Conservation (phyloP, 2,888 invertebrate genomes). For the Scaeva pyrastri region DNA sequence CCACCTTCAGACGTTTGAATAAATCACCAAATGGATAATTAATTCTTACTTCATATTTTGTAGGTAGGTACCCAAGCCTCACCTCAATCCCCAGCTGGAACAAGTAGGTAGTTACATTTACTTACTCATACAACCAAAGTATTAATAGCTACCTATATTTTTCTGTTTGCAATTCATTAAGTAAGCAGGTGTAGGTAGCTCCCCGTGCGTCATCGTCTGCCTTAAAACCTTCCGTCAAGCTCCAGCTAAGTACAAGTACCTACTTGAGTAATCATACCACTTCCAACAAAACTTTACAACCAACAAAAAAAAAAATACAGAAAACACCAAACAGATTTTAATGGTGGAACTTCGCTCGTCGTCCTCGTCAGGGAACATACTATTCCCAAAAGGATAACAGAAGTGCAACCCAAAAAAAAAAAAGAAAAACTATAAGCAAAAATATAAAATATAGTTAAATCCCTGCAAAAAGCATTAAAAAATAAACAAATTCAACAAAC, state of each 20-base stretch:
- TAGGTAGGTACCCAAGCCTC: not conserved
- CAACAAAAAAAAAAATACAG: constrained; percentile 16
- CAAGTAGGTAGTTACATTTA: not conserved
- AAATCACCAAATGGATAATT: too few species aligned
- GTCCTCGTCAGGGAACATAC: constrained; percentile 3
- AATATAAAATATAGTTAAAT: constrained; percentile 48
- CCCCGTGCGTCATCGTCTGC: too few species aligned
- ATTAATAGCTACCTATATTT: not conserved
- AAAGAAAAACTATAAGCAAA: too few species aligned
- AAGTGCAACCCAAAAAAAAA: constrained; percentile 35
- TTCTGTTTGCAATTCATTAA: constrained; percentile 9
- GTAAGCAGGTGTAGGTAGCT: not conserved
- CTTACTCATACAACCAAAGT: not conserved
- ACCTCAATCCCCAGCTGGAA: not conserved
- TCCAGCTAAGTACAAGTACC: not conserved
- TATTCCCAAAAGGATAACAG: constrained; percentile 57
- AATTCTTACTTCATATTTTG: too few species aligned
- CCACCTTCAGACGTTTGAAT: too few species aligned
- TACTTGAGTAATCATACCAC: too few species aligned
- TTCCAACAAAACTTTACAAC: constrained; percentile 10
- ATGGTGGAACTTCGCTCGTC: not conserved
- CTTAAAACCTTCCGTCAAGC: not conserved
- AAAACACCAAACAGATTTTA: constrained; percentile 47
- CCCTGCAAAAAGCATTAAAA: constrained; percentile 51
- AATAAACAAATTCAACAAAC: constrained; percentile 26